Evolutionary conservation across 2,888 invertebrate genomes (phyloP), one percentile per base, ranked within the genome.

Genomic region (Baccha elongata): DNA sequence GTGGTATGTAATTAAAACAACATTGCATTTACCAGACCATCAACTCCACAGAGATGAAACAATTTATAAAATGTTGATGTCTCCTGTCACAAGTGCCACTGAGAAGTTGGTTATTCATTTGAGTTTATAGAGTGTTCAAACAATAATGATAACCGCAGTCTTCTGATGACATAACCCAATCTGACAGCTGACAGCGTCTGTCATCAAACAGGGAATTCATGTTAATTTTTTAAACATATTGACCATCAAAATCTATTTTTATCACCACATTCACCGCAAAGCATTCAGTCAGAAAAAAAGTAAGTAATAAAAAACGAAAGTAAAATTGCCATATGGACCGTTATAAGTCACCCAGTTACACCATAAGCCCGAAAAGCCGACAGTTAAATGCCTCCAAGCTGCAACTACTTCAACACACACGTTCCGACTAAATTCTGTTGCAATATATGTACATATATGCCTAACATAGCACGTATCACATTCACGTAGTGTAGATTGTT

Each of bases 401-500:
- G 3, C n/a, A 35, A 21, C 19, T 40, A 26, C 44, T 44, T 7
- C 29, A 32, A 8, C 29, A 60, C 44, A 44, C 29, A 44, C 40
- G 29, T 44, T 40, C 23, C 1, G 8, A 44, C 8, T 35, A 40
- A 58, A 58, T 42, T 37, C 75, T 62, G 68, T 29, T 71, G 71
- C 76, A 71, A 78, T 64, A n/a, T n/a, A n/a, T n/a, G n/a, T n/a
- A n/a, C n/a, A n/a, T n/a, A n/a, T n/a, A 58, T 21, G 62, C 55
- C 50, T 23, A 64, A 69, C 74, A 64, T 69, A 42, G 55, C 68
- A 60, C 44, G 60, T 64, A 69, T 40, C 40, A 48, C 52, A n/a
- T n/a, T n/a, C n/a, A n/a, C n/a, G n/a, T n/a, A n/a, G n/a, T n/a
- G 80, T 80, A 74, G 74, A 80, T 74, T 80, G 69, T 80, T 80